Evolutionary conservation across 2,113 vertebrate species (phyloP).

Genomic region (Tychaedon coryphoeus): DNA sequence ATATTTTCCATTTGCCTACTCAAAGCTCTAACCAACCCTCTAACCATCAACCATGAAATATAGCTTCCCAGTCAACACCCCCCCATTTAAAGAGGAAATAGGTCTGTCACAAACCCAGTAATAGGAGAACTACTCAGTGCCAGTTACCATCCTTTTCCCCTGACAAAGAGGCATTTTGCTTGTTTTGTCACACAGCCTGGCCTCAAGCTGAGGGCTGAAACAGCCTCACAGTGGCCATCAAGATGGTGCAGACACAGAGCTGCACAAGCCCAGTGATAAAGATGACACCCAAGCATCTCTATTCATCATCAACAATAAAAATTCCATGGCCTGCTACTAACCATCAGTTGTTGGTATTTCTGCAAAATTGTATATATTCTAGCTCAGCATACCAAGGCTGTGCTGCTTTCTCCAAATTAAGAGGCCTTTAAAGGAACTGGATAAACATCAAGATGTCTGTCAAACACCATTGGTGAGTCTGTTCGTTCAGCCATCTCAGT

Average conservation of each 20-base stretch:
- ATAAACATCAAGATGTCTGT: background rate
- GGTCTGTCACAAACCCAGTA: background rate
- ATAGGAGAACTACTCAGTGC: background rate
- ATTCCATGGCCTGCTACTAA: background rate
- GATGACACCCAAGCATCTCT: background rate
- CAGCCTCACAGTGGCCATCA: background rate
- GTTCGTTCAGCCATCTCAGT: background rate
- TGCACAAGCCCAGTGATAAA: background rate
- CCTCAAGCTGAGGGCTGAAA: background rate
- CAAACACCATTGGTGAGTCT: background rate
- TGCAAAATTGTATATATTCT: background rate
- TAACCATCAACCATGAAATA: background rate
- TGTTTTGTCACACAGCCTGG: background rate
- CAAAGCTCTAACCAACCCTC: background rate
- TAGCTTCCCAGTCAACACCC: background rate
- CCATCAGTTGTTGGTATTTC: background rate
- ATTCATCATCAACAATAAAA: background rate
- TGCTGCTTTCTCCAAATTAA: background rate
- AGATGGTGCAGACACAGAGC: background rate
- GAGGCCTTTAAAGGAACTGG: background rate
- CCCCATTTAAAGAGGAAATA: background rate
- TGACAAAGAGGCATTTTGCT: background rate
- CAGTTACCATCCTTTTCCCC: background rate
- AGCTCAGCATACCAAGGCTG: background rate
- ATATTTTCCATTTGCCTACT: slow-evolving; percentile 17